Conservation (phyloP, 2,797 vertebrate genomes). For the Hydrolagus colliei region DNA sequence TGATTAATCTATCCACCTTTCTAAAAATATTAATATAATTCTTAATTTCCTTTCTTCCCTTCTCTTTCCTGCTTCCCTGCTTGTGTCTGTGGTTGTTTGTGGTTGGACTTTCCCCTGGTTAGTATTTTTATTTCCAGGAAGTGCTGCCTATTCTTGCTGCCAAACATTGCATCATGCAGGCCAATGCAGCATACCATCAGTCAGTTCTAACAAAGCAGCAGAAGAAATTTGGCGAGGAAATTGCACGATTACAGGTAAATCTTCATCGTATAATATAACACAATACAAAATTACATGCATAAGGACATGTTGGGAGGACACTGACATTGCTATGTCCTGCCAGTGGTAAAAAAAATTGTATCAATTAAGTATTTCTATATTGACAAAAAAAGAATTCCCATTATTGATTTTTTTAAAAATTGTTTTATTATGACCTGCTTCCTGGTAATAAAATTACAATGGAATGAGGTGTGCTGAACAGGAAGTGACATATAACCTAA, state of each 20-base stretch:
- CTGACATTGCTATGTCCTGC: no score
- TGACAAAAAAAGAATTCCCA: no score
- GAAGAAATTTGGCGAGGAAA: conserved; percentile 95
- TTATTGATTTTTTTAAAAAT: no score
- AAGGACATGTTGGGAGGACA: no score
- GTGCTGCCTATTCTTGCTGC: conserved; percentile 92
- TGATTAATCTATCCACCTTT: conserved; percentile 49
- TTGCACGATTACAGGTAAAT: conserved; percentile 84
- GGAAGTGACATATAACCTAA: not conserved
- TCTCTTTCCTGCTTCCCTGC: conserved; percentile 68
- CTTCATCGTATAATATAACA: not conserved
- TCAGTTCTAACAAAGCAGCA: conserved; percentile 86
- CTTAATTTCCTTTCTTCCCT: conserved; percentile 65
- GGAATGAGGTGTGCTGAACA: no score
- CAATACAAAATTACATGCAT: no score
- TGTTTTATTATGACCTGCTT: no score
- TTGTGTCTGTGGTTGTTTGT: conserved; percentile 74
- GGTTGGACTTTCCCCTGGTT: conserved; percentile 85
- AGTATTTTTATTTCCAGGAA: conserved; percentile 99
- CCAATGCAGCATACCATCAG: conserved; percentile 88
- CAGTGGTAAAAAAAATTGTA: no score
- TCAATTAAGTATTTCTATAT: no score
- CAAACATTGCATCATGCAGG: conserved; percentile 98
- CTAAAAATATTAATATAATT: conserved; percentile 55
- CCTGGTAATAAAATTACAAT: no score